Evolutionary conservation across 2,888 invertebrate species (phyloP), one percentile per base, ranked within the genome.

Genomic region (Aphelenchoides bicaudatus): DNA sequence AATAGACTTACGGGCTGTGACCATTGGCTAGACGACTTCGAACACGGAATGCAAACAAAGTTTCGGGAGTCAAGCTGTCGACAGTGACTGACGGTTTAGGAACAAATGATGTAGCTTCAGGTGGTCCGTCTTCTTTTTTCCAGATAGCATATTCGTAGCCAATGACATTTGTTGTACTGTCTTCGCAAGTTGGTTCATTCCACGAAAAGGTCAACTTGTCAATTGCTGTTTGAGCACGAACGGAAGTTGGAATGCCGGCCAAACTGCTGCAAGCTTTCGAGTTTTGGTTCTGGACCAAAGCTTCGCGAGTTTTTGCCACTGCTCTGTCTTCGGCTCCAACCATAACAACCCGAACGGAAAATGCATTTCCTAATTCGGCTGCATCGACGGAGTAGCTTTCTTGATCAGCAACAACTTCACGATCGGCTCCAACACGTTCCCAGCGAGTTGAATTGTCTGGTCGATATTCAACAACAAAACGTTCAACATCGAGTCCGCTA

Each of bases 1-100:
- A n/a, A n/a, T n/a, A n/a, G n/a, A n/a, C n/a, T n/a, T n/a, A 78
- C n/a, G 71, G 70, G 34, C 74, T 71, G 57, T 75, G 73, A 13
- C 74, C 75, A 52, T 75, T 75, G 2, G 71, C 67, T 29, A 71
- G 69, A 34, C 78, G 67, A n/a, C 73, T 68, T 21, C 78, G 68
- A 19, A 71, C 71, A 10, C 66, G 61, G 71, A 76, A 76, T 10
- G 61, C 57, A 63, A 71, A 77, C 13, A 57, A 56, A 23, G 67
- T 61, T 39, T 68, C 65, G 25, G 73, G 61, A 5, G 56, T 54
- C 27, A 77, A 60, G 19, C 63, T 66, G 13, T 68, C 62, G 37
- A 74, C 47, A 13, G 68, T 61, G 13, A 75, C 70, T 5, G 64
- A 58, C 10, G 73, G 65, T 10, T 61, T 60, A 4, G 70, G 67